phyloP scores from a whole-genome alignment of 2,888 invertebrate genomes.

The Autographa gamma region DNA sequence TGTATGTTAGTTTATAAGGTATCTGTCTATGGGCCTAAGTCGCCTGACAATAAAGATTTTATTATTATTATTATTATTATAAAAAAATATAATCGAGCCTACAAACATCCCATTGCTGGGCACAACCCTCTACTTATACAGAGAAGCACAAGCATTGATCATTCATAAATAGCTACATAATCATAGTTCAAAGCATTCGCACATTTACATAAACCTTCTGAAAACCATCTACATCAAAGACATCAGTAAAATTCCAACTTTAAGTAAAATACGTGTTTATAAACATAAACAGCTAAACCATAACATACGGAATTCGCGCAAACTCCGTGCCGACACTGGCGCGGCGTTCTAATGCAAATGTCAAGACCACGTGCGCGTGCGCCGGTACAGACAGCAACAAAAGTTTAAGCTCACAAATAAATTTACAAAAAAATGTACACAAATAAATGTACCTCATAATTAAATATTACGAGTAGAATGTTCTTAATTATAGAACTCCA shows the following conservation, averaged over 20 bases:
- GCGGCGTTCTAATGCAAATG: slow-evolving; percentile 55
- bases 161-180: not conserved
- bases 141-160: too few species aligned
- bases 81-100: too few species aligned
- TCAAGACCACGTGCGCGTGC: slow-evolving; percentile 61
- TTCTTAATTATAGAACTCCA: too few species aligned
- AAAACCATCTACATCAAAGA: not conserved
- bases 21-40: too few species aligned
- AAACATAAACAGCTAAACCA: slow-evolving; percentile 19
- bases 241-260: not conserved
- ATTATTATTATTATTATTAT: too few species aligned
- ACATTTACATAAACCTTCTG: not conserved
- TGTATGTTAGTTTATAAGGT: too few species aligned
- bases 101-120: too few species aligned
- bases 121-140: too few species aligned
- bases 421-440: not conserved
- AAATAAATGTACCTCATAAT: not conserved
- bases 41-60: too few species aligned
- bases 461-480: not conserved
- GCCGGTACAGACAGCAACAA: slow-evolving; percentile 35
- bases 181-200: not conserved
- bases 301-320: slow-evolving; percentile 26
- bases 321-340: slow-evolving; percentile 25
- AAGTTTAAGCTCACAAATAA: not conserved
- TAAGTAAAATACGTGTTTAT: not conserved